These are phyloP conservation scores for Chascanopsetta lugubris DNA, from an alignment of 2,113 vertebrate genomes.

Conservation along the genomic window DNA sequence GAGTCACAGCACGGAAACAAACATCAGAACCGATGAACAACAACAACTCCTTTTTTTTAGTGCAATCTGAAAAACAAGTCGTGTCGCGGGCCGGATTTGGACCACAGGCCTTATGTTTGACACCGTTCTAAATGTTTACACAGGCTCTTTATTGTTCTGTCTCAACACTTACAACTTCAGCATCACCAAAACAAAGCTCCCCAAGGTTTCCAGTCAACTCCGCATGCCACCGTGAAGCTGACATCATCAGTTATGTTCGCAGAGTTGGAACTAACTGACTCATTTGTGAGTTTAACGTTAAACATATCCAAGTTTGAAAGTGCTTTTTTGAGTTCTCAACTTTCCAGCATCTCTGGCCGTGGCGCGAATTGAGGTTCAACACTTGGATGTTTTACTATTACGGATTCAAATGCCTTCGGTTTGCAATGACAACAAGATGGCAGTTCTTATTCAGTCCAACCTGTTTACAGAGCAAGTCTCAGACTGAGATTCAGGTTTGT, in stretches of 20 bases:
- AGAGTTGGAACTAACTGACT: neutral
- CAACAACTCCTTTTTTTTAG: too few relatives aligned
- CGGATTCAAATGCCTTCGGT: slow-evolving; percentile 14
- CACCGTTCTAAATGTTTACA: neutral
- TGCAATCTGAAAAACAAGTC: too few relatives aligned
- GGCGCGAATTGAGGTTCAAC: neutral
- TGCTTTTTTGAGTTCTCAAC: neutral
- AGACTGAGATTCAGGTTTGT: slow-evolving; percentile 71
- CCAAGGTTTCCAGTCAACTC: too few relatives aligned
- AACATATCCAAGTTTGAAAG: neutral
- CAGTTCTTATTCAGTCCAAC: slow-evolving; percentile 13
- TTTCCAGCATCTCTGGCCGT: slow-evolving; percentile 14
- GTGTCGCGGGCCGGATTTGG: too few relatives aligned
- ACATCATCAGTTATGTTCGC: neutral
- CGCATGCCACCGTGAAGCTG: neutral
- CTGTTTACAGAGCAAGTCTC: slow-evolving; percentile 52
- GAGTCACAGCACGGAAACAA: too few relatives aligned
- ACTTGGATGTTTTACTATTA: neutral
- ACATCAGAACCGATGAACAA: too few relatives aligned
- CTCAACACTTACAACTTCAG: neutral
- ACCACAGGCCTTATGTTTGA: too few relatives aligned
- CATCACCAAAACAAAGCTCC: neutral
- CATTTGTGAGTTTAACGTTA: too few relatives aligned
- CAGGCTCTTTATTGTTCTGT: neutral
- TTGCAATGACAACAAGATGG: neutral